A percentile compares a stretch with the other conserved stretches of the same genome.
Evolutionary conservation across 2,888 invertebrate genomes (phyloP).

Genomic region (Serrognathus titanus): DNA sequence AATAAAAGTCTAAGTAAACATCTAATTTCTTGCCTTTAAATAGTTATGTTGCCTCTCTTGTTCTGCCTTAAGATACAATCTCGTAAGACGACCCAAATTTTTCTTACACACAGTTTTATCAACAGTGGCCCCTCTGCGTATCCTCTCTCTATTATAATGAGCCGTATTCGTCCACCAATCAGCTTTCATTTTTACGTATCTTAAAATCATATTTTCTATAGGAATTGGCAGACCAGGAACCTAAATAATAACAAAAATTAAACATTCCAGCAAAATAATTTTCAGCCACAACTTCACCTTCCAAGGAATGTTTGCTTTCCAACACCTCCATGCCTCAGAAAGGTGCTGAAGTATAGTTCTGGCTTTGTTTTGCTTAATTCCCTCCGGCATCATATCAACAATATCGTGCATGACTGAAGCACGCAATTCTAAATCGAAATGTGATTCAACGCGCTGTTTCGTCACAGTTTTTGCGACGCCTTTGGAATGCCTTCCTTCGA

Average conservation of each 20-base stretch:
- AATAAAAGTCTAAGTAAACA: background rate
- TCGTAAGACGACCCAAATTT: constrained; percentile 95
- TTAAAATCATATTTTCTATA: constrained; percentile 99
- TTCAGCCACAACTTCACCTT: constrained; percentile 60
- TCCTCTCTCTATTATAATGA: constrained; percentile 98
- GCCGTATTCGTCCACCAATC: constrained; percentile 99
- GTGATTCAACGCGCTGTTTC: constrained; percentile 98
- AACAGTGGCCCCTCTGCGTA: constrained; percentile 98
- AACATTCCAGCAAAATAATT: background rate
- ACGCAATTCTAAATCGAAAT: constrained; percentile 97
- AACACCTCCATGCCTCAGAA: constrained; percentile 99
- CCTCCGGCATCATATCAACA: constrained; percentile 99
- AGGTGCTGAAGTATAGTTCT: constrained; percentile 97
- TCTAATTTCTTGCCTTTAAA: constrained; percentile 64
- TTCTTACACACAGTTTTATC: constrained; percentile 99
- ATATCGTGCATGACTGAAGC: constrained; percentile 98
- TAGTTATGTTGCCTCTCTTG: constrained; percentile 99
- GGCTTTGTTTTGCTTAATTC: constrained; percentile 99
- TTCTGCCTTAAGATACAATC: constrained; percentile 95
- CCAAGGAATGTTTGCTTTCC: constrained; percentile 99
- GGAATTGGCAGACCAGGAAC: constrained; percentile 98
- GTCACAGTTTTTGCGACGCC: constrained; percentile 99
- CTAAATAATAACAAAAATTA: constrained; percentile 41
- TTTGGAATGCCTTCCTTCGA: constrained; percentile 98
- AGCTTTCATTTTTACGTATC: constrained; percentile 99